Conservation (phyloP, 2,113 vertebrate species). For the Talpa occidentalis region DNA sequence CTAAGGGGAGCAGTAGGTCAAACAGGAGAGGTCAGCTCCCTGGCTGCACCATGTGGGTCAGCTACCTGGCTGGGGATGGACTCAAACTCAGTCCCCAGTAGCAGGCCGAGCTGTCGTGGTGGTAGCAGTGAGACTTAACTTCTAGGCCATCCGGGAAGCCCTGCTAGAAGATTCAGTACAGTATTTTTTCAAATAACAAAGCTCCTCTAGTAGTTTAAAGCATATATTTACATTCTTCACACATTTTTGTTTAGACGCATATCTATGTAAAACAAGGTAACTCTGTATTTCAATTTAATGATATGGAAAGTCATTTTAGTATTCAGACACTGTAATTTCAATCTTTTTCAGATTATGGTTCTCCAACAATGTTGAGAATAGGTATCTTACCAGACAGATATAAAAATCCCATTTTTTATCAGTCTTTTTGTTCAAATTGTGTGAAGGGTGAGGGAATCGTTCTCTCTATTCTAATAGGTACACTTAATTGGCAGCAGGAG, state of each 20-base stretch:
- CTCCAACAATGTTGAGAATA: neutral
- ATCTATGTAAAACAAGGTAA: conserved; percentile 14
- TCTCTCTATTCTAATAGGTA: conserved; percentile 11
- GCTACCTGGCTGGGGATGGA: too few relatives aligned
- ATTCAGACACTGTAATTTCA: neutral
- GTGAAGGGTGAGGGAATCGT: neutral
- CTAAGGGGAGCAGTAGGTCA: too few relatives aligned
- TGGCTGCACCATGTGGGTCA: too few relatives aligned
- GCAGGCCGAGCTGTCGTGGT: too few relatives aligned
- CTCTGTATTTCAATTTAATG: conserved; percentile 4
- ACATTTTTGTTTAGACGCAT: conserved; percentile 45
- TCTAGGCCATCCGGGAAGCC: neutral
- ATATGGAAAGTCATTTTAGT: neutral
- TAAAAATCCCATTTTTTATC: conserved; percentile 32
- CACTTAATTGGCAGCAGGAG: neutral
- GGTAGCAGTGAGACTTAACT: too few relatives aligned
- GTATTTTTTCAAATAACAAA: conserved; percentile 47
- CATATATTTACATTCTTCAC: neutral
- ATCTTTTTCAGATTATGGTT: neutral
- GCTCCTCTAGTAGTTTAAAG: neutral
- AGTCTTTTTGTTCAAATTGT: conserved; percentile 23
- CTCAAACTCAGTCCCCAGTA: too few relatives aligned
- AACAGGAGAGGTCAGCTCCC: too few relatives aligned
- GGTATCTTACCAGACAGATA: neutral
- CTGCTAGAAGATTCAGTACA: neutral